Evolutionary conservation across 2,113 vertebrate species (phyloP), one percentile per base, ranked within the genome.

Genomic region (Notechis scutatus): DNA sequence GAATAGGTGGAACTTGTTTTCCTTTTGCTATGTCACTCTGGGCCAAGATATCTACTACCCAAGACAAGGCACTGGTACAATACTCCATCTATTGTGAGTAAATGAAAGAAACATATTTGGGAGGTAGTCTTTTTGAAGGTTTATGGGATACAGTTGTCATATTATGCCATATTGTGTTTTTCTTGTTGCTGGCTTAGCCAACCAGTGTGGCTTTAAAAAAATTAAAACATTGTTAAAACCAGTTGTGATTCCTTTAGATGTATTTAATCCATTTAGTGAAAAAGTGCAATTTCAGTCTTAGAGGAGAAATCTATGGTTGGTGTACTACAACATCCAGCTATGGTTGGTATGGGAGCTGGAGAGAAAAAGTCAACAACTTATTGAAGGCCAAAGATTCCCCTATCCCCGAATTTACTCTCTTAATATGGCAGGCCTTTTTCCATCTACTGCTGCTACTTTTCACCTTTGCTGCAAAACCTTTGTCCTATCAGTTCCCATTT

Each of bases 41-140:
- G 90, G 96, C 96, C 92, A 99, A 95, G 85, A 97, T 96, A 0
- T 98, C 98, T 0, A 97, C 96, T 95, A 98, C 96, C 98, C 98
- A 98, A 91, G 94, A 95, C 95, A 99, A 97, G 93, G 98, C 97
- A 1, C 94, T 97, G 91, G 96, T 97, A 94, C 98, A 99, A 88
- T 98, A 98, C 88, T 98, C 98, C 96, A 98, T 85, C 98, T 99
- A 93, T 47, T 9, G 87, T 90, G 85, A n/a, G 81, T 11, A 23
- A 50, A 24, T 21, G 45, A 9, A 3, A 26, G 21, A 54, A 21
- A 20, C 4, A 5, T 86, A 11, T 24, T 10, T 59, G 34, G 12
- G 45, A 86, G 9, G 34, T 7, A 89, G 26, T 29, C 6, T 81
- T 81, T 81, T 9, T 81, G 34, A 21, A 81, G 18, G 34, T 39